Base-by-base conservation (phyloP, 2,797 vertebrate genomes). In the Cryptoprocta ferox region DNA sequence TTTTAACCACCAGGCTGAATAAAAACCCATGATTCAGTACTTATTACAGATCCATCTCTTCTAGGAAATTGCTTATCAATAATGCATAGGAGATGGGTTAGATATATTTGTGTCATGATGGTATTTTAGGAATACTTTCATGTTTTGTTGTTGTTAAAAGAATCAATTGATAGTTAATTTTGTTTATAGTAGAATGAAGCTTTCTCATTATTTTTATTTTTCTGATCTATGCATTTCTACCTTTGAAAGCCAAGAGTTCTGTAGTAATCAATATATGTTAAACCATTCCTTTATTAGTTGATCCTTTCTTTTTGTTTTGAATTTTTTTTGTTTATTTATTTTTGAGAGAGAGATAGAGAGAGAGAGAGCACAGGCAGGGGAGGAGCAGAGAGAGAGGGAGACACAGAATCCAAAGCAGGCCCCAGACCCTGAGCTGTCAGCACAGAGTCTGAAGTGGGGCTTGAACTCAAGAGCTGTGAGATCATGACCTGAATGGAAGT, bases 121-220 rank as follows among this genome's bases (percentile, higher is more conserved):
- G 7, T 70, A 56, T 71, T 84, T 73, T 70, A 95, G 39, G 24
- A 13, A 30, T 84, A 30, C 37, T 91, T 13, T 81, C 35, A 65
- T 78, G 75, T 88, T 81, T 75, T 75, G 26, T 11, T 79, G 21
- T 24, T 59, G 56, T 63, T 35, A 35, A 88, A 88, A 73, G 42
- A 66, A 30, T 68, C 53, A 59, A 26, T 65, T 35, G 4, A 11
- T 85, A 50, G 37, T 83, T 63, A 80, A 5, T 59, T 24, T 78
- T 71, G 10, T 48, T 79, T 91, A 24, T 89, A 39, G 35, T 70
- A 70, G 19, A 61, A 21, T 91, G 28, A 81, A 79, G 45, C 2
- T 78, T 81, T 70, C n/a, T 95, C 3, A 10, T 85, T 30, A 10
- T 28, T 93, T 97, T 83, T 91, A 85, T 56, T 94, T 91, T 90